Base-by-base conservation (phyloP, 2,113 vertebrate genomes). In the Microtus richardsoni region DNA sequence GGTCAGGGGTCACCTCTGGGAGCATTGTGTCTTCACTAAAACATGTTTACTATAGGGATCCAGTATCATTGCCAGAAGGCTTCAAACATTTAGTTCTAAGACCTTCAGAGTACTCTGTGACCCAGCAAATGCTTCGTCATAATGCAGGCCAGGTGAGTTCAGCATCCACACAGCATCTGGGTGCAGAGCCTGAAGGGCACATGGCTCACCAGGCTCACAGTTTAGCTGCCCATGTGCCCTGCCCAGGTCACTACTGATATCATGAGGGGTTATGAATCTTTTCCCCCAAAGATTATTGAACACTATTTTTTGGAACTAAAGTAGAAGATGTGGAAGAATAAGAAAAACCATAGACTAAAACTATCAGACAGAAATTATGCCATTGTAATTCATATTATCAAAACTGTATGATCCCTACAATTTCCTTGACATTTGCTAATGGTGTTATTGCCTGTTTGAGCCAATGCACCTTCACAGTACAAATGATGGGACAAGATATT, bases 231-330 rank as follows among this genome's bases (percentile, higher is more conserved):
- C 26, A 5, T 62, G 24, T 62, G 58, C n/a, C n/a, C 79, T 16
- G 54, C 7, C n/a, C 24, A 62, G 24, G 24, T 64, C 14, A 3
- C n/a, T 64, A 41, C 24, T 83, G 13, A 13, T 3, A 28, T 13
- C 58, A 30, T 19, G n/a, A 44, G 58, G 39, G 58, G 39, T 33
- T n/a, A 22, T 7, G 4, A 44, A 33, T 47, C 8, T 12, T 54
- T 83, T 91, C 91, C 62, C 39, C 44, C 44, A 70, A 74, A 4
- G 12, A 75, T 88, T 88, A 58, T 86, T 92, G 60, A 85, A 84
- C 9, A 49, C 26, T 91, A 70, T 44, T 92, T 26, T 91, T 87
- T 85, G 64, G 22, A 94, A 93, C 91, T 94, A 77, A 95, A 89
- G 80, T 26, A 75, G 52, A 21, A 96, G 11, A 3, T 49, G n/a